These are phyloP conservation scores for Plagodis dolabraria DNA, from an alignment of 2,888 invertebrate genomes.

Conservation along the genomic window DNA sequence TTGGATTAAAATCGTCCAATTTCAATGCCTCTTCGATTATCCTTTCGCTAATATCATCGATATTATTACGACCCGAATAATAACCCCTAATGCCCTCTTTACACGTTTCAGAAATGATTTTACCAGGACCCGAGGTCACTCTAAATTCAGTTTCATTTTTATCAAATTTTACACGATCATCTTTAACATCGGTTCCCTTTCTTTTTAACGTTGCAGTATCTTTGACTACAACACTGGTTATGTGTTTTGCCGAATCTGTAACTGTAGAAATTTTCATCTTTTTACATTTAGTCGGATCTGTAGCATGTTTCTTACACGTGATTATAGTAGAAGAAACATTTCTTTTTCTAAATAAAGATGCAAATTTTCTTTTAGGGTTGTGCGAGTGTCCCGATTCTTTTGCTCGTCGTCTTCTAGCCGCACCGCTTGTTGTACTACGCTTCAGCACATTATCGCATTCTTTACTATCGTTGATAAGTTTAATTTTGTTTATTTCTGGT, in stretches of 20 bases:
- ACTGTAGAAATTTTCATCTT: constrained; percentile 10
- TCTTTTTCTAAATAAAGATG: neutral
- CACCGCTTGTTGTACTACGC: neutral
- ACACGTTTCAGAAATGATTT: constrained; percentile 8
- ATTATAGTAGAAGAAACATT: constrained; percentile 2
- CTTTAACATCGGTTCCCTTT: neutral
- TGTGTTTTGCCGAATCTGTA: constrained; percentile 8
- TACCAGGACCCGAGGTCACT: neutral
- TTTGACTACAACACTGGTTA: constrained; percentile 9
- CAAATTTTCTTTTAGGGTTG: neutral
- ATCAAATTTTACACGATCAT: neutral
- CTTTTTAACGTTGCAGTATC: constrained; percentile 7
- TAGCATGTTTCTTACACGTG: constrained; percentile 21
- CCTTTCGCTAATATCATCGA: constrained; percentile 18
- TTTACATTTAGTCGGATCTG: constrained; percentile 24
- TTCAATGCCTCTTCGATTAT: constrained; percentile 12
- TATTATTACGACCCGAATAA: neutral
- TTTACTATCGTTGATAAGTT: neutral
- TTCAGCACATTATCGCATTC: neutral
- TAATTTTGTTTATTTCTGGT: neutral
- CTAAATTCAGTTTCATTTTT: neutral
- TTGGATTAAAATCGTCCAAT: constrained; percentile 14
- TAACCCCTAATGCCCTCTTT: neutral
- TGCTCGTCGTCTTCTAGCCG: neutral
- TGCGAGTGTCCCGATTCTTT: neutral